Conservation (phyloP, 2,113 vertebrate genomes). For the Paramisgurnus dabryanus region DNA sequence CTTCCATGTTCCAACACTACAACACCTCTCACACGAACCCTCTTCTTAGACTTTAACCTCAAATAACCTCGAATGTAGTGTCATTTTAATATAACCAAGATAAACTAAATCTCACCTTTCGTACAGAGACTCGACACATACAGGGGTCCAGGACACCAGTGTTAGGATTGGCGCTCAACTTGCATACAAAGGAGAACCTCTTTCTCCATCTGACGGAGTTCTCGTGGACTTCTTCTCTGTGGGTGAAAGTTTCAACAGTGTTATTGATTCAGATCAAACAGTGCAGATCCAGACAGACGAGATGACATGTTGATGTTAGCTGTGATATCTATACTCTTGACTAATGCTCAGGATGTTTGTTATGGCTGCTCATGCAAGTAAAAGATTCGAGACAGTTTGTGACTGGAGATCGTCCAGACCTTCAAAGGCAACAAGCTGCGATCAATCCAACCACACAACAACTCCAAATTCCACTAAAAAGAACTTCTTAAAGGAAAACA, state of each 20-base stretch:
- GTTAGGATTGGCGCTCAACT: conserved; percentile 94
- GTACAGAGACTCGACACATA: conserved; percentile 91
- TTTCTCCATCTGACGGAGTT: conserved; percentile 95
- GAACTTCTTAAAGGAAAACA: too few relatives aligned
- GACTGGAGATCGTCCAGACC: background rate
- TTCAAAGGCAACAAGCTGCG: background rate
- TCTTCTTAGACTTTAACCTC: background rate
- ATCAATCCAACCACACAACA: background rate
- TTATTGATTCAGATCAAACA: too few relatives aligned
- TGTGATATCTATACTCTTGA: background rate
- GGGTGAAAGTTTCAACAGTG: background rate
- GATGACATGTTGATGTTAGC: conserved; percentile 16
- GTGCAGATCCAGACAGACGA: background rate
- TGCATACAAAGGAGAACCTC: conserved; percentile 92
- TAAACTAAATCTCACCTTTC: conserved; percentile 79
- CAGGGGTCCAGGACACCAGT: conserved; percentile 94
- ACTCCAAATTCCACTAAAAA: background rate
- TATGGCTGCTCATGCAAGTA: background rate
- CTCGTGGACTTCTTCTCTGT: conserved; percentile 90
- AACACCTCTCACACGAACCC: background rate
- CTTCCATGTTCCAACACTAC: background rate
- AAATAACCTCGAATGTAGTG: background rate
- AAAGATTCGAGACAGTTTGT: background rate
- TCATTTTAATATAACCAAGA: background rate
- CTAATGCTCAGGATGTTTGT: conserved; percentile 22